Evolutionary conservation across 2,888 invertebrate species (phyloP).

Genomic region (Acholoe squamosa): DNA sequence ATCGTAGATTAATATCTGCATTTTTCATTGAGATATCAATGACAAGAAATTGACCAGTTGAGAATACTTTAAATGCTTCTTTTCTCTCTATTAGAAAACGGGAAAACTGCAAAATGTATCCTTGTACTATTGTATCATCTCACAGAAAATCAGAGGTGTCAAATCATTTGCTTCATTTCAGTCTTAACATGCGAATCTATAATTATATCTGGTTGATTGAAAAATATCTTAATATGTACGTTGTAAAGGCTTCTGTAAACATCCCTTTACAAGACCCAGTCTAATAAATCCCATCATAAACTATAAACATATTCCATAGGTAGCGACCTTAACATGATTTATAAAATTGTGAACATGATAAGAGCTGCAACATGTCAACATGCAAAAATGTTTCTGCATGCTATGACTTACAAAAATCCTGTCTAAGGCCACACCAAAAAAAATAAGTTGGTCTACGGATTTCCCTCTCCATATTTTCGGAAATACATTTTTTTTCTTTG

Average conservation of each 20-base stretch:
- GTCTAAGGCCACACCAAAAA: too few species aligned
- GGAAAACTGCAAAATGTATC: neutral
- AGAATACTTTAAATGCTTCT: neutral
- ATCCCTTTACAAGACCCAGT: neutral
- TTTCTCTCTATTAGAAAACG: neutral
- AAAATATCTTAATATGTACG: neutral
- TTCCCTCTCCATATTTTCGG: too few species aligned
- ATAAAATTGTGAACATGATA: neutral
- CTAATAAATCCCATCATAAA: neutral
- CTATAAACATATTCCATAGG: neutral
- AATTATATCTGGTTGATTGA: neutral
- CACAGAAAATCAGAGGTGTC: neutral
- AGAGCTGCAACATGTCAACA: neutral
- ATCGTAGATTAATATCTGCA: neutral
- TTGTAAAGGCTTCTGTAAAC: slow-evolving; percentile 9
- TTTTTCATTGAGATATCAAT: neutral
- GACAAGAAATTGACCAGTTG: neutral
- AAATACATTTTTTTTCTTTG: too few species aligned
- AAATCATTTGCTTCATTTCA: neutral
- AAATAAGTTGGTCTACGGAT: too few species aligned
- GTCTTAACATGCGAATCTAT: too few species aligned
- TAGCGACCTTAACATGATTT: neutral
- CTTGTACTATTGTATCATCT: neutral
- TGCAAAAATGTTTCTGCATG: neutral
- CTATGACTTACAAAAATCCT: neutral